phyloP scores from a whole-genome alignment of 1,140 invertebrate genomes.

The Drosophila burlai region DNA sequence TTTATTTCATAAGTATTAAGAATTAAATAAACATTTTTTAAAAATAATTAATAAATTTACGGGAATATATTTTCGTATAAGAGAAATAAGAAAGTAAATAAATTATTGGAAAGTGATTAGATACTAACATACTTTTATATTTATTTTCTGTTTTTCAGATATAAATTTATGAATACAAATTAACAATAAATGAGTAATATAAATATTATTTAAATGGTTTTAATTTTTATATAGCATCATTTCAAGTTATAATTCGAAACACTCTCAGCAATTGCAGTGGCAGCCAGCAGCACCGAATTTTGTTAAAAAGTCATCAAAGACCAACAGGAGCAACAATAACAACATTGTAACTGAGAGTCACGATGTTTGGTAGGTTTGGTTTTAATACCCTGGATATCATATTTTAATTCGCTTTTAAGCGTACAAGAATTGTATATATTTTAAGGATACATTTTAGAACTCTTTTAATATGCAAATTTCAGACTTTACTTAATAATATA shows the following conservation, averaged over 20 bases:
- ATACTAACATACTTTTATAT: too few species aligned
- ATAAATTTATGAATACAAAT: too few species aligned
- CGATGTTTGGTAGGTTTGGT: slow-evolving; percentile 55
- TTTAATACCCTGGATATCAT: slow-evolving; percentile 19
- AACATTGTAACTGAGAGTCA: slow-evolving; percentile 54
- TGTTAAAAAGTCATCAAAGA: slow-evolving; percentile 80
- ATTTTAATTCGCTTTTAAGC: background rate
- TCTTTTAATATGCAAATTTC: background rate
- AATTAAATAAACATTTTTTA: too few species aligned
- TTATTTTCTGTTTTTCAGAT: background rate
- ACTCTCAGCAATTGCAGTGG: slow-evolving; percentile 38
- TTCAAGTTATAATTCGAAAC: slow-evolving; percentile 3
- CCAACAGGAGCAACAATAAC: slow-evolving; percentile 65
- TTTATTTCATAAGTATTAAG: too few species aligned
- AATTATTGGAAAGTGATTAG: too few species aligned
- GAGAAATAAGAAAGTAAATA: too few species aligned
- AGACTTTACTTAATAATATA: too few species aligned
- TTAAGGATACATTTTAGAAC: background rate
- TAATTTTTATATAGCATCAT: background rate
- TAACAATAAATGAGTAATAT: too few species aligned
- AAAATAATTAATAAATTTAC: too few species aligned
- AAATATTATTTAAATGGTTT: background rate
- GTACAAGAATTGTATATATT: background rate
- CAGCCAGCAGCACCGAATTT: slow-evolving; percentile 60
- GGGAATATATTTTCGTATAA: too few species aligned